These are phyloP conservation scores for Tenrec ecaudatus DNA, from an alignment of 2,113 vertebrate species.

Conservation along the genomic window DNA sequence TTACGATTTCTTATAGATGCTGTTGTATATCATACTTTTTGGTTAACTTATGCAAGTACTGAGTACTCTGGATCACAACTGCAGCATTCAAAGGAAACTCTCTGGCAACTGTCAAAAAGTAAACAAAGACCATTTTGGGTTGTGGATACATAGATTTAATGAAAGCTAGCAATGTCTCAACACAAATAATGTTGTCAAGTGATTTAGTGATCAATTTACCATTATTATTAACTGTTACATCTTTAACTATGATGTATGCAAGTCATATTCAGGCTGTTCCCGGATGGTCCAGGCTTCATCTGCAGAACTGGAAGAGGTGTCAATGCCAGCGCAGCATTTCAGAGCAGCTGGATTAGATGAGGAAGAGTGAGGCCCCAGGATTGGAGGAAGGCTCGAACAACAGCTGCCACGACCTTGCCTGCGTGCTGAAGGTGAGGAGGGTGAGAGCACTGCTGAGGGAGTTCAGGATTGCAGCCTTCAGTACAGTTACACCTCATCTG, in stretches of 20 bases:
- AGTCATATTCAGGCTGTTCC: neutral
- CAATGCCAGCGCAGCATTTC: neutral
- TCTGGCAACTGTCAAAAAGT: neutral
- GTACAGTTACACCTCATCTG: too few relatives aligned
- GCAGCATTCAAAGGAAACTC: neutral
- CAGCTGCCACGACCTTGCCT: too few relatives aligned
- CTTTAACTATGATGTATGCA: neutral
- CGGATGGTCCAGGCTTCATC: neutral
- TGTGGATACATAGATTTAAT: neutral
- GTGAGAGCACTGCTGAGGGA: too few relatives aligned
- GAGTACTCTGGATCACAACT: neutral
- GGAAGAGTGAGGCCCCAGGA: too few relatives aligned
- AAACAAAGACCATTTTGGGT: constrained; percentile 36
- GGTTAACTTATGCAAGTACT: neutral
- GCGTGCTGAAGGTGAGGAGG: too few relatives aligned
- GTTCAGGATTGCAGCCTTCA: too few relatives aligned
- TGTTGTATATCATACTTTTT: neutral
- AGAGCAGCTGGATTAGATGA: too few relatives aligned
- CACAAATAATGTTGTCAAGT: neutral
- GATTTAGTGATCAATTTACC: neutral
- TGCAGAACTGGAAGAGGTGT: neutral
- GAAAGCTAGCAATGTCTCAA: neutral
- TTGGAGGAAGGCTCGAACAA: too few relatives aligned
- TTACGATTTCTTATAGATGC: neutral
- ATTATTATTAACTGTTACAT: constrained; percentile 1